phyloP scores from a whole-genome alignment of 2,113 vertebrate species.

The Pterocles burchelli region DNA sequence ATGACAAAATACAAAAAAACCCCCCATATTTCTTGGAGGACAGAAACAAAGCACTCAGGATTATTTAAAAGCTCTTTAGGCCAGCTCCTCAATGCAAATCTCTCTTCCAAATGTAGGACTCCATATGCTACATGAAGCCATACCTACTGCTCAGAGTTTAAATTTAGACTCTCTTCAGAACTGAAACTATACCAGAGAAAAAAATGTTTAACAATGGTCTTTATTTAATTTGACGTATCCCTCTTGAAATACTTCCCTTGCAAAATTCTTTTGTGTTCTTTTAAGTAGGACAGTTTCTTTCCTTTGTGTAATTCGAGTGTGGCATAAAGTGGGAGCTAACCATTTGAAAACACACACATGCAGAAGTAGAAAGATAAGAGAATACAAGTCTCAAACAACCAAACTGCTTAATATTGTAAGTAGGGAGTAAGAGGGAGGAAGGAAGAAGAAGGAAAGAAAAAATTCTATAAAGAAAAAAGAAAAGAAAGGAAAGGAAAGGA shows the following conservation, averaged over 20 bases:
- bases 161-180: conserved; percentile 51
- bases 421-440: neutral
- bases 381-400: neutral
- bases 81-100: neutral
- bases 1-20: neutral
- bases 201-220: neutral
- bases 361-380: neutral
- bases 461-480: neutral
- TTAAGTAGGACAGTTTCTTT: conserved; percentile 1
- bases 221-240: conserved; percentile 44
- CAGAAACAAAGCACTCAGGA: neutral
- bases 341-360: neutral
- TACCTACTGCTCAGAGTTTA: neutral
- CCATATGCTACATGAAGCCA: neutral
- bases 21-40: neutral
- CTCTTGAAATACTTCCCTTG: neutral
- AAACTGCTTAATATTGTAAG: conserved; percentile 8
- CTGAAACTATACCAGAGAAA: neutral
- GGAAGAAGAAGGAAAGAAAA: neutral
- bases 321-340: neutral
- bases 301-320: neutral
- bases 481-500: neutral
- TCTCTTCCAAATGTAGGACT: neutral
- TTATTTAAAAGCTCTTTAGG: neutral
- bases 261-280: conserved; percentile 18